These are phyloP conservation scores for Drosophila seguyi DNA, from an alignment of 1,140 invertebrate species.

Conservation along the genomic window DNA sequence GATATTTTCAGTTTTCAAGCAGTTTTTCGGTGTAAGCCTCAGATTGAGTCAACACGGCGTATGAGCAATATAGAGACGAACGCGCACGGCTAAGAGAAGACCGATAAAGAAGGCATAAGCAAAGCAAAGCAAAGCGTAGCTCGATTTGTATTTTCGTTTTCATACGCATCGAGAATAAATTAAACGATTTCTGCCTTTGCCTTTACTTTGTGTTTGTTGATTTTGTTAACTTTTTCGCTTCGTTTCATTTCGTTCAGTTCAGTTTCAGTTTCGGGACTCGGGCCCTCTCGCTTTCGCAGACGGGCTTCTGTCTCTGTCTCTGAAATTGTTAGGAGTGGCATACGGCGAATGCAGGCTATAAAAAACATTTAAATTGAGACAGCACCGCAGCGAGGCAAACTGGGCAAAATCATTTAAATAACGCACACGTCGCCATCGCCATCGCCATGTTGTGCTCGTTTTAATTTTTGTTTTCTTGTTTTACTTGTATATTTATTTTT, in stretches of 20 bases:
- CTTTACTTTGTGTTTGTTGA: constrained; percentile 44
- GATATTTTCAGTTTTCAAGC: not conserved
- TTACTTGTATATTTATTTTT: constrained; percentile 2
- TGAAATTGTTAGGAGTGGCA: constrained; percentile 55
- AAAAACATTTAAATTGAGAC: constrained; percentile 77
- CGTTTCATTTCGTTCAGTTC: constrained; percentile 23
- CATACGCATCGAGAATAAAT: constrained; percentile 76
- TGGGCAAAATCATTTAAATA: constrained; percentile 78
- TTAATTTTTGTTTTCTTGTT: constrained; percentile 49
- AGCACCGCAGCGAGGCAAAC: constrained; percentile 51
- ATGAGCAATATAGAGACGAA: constrained; percentile 53
- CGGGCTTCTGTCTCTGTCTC: constrained; percentile 43
- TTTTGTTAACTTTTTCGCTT: constrained; percentile 52
- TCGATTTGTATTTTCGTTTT: constrained; percentile 53
- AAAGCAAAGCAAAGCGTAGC: constrained; percentile 4
- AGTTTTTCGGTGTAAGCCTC: constrained; percentile 14
- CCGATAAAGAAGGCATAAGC: constrained; percentile 13
- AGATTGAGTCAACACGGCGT: constrained; percentile 52
- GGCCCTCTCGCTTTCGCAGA: constrained; percentile 49
- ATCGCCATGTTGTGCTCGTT: constrained; percentile 61
- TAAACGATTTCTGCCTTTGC: constrained; percentile 53
- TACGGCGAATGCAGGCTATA: constrained; percentile 61
- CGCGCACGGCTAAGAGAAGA: not conserved
- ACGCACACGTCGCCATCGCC: constrained; percentile 62
- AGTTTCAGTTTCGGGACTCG: constrained; percentile 14